phyloP scores from a whole-genome alignment of 2,888 invertebrate genomes.

The Lamellibrachia columna region DNA sequence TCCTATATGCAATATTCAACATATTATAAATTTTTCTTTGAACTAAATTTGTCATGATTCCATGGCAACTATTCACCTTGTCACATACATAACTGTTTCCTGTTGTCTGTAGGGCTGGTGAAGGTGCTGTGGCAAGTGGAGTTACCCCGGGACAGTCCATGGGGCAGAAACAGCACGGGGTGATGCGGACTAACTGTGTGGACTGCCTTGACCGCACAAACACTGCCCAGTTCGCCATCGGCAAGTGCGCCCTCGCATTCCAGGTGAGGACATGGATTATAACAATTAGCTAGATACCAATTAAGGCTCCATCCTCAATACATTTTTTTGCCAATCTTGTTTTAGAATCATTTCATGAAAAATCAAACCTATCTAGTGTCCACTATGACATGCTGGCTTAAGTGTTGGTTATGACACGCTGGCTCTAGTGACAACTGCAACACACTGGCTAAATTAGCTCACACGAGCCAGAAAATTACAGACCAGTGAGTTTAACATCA shows the following conservation, averaged over 20 bases:
- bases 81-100: neutral
- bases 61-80: neutral
- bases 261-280: slow-evolving; percentile 34
- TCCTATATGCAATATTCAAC: neutral
- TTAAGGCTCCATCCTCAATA: neutral
- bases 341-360: no score
- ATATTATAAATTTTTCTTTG: neutral
- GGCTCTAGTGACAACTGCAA: no score
- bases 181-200: slow-evolving; percentile 91
- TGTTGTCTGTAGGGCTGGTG: neutral
- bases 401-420: no score
- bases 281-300: neutral
- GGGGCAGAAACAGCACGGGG: slow-evolving; percentile 66
- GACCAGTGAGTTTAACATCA: no score
- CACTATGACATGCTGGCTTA: no score
- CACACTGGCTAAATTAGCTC: no score
- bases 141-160: neutral
- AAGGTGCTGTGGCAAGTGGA: slow-evolving; percentile 21
- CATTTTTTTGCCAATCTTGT: no score
- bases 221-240: slow-evolving; percentile 98
- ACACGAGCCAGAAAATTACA: no score
- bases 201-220: slow-evolving; percentile 99
- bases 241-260: slow-evolving; percentile 82
- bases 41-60: neutral
- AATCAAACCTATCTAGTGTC: no score